phyloP scores from a whole-genome alignment of 2,888 invertebrate species.

The Odontothrips loti region DNA sequence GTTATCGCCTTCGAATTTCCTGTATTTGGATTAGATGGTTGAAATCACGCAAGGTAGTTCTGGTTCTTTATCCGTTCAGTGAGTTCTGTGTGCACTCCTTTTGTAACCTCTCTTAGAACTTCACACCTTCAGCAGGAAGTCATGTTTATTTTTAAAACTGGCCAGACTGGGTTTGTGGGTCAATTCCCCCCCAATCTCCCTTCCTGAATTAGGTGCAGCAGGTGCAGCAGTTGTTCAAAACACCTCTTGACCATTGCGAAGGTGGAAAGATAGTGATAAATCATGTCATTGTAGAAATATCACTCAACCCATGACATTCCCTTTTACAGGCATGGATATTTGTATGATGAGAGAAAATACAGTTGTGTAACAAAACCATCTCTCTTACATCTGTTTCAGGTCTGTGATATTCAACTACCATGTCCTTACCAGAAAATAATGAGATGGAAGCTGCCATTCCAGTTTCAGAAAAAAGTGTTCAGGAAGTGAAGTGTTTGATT shows the following conservation, averaged over 20 bases:
- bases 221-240: background rate
- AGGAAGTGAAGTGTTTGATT: too few species aligned
- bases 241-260: background rate
- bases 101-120: background rate
- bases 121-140: background rate
- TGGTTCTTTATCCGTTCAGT: too few species aligned
- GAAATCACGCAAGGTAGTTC: too few species aligned
- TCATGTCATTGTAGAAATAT: background rate
- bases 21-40: too few species aligned
- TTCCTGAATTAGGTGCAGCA: background rate
- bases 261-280: background rate
- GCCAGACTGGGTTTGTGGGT: background rate
- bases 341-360: background rate
- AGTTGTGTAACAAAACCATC: background rate
- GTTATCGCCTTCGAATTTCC: too few species aligned
- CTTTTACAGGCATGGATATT: background rate
- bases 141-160: constrained; percentile 4
- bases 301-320: background rate
- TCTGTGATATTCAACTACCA: background rate
- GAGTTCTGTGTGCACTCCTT: too few species aligned
- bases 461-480: background rate
- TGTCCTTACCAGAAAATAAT: background rate
- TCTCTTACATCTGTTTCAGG: background rate
- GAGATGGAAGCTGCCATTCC: background rate
- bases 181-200: background rate